These are phyloP conservation scores for Cynopterus sphinx DNA, from an alignment of 2,797 vertebrate species.

Conservation along the genomic window DNA sequence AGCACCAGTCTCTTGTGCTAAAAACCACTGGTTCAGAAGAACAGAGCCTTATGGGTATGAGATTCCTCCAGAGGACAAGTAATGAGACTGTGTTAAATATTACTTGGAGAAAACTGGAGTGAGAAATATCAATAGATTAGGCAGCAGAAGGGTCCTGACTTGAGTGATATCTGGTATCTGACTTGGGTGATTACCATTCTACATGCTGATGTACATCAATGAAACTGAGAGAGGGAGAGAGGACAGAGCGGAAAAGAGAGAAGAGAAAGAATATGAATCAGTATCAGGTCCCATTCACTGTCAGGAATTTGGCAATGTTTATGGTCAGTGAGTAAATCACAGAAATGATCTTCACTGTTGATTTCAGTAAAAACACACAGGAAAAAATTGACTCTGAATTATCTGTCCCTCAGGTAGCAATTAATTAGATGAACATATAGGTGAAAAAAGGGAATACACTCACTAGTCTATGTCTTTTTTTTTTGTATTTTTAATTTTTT, in stretches of 20 bases:
- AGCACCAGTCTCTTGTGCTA: no score
- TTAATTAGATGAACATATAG: background rate
- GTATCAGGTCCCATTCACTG: fast-evolving
- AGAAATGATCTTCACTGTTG: no score
- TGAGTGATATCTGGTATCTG: background rate
- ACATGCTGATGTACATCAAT: background rate
- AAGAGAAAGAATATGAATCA: background rate
- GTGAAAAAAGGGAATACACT: background rate
- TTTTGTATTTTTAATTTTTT: background rate
- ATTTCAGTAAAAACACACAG: background rate
- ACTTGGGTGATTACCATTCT: background rate
- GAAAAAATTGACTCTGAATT: background rate
- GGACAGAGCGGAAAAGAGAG: background rate
- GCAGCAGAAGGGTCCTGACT: background rate
- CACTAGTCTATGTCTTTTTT: background rate
- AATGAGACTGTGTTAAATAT: no score
- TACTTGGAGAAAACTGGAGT: background rate
- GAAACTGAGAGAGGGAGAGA: background rate
- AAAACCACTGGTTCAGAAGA: background rate
- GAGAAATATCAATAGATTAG: no score
- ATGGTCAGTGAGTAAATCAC: background rate
- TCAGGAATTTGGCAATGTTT: background rate
- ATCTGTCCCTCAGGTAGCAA: background rate
- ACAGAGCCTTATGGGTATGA: background rate
- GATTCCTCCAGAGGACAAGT: background rate